phyloP scores from a whole-genome alignment of 37 sponge, comb jelly and placozoan species.

The Beroe ovata region DNA sequence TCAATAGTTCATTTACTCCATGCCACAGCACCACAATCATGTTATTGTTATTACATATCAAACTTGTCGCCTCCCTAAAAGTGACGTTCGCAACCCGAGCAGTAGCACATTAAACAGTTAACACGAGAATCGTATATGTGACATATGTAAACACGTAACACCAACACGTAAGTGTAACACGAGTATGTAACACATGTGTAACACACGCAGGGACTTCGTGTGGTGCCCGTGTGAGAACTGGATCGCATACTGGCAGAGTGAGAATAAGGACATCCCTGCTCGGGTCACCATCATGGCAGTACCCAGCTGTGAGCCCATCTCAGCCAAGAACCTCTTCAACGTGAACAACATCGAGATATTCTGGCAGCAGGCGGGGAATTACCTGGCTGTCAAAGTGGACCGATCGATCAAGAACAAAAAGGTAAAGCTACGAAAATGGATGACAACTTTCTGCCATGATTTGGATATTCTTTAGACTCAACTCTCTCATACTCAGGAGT shows the following conservation, averaged over 20 bases:
- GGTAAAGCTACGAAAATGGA: conserved; percentile 68
- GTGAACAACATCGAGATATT: conserved; percentile 86
- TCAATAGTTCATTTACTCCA: no score
- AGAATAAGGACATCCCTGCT: conserved; percentile 83
- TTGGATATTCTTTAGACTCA: background rate
- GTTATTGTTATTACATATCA: no score
- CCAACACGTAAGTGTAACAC: no score
- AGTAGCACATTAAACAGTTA: background rate
- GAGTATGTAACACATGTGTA: no score
- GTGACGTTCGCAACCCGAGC: no score
- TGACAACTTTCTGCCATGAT: background rate
- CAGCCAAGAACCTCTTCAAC: conserved; percentile 87
- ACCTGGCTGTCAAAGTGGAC: conserved; percentile 84
- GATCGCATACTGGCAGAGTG: conserved; percentile 96
- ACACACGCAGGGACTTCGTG: conserved; percentile 81
- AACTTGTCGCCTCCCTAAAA: no score
- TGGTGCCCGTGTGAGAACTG: conserved; percentile 89
- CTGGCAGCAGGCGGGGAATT: conserved; percentile 94
- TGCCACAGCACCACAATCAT: no score
- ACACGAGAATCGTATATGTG: no score
- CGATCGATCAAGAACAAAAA: conserved; percentile 86
- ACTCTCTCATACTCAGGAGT: conserved; percentile 68
- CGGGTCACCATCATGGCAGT: conserved; percentile 87
- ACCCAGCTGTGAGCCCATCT: conserved; percentile 79
- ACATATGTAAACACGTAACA: no score